Percentiles rank a stretch among this genome's conserved stretches.
Evolutionary conservation across 2,113 vertebrate genomes (phyloP).

Genomic region (Rhinoptilus africanus): DNA sequence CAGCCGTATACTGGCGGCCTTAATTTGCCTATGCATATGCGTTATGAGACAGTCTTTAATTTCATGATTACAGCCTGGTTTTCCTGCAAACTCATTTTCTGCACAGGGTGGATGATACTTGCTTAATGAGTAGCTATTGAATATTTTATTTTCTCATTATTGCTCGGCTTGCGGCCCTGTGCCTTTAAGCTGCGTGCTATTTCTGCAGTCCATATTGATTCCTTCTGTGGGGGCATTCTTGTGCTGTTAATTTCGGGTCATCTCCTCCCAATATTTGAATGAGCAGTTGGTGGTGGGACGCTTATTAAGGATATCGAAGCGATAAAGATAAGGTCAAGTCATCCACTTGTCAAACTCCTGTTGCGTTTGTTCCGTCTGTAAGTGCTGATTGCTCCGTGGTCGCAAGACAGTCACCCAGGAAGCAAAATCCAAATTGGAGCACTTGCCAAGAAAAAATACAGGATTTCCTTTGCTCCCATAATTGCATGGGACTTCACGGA

Average conservation of each 20-base stretch:
- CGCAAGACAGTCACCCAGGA: not conserved
- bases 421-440: not conserved
- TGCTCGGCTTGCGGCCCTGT: conserved; percentile 33
- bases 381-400: not conserved
- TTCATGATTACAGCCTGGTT: conserved; percentile 13
- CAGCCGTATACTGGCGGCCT: not conserved
- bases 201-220: not conserved
- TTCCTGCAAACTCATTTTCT: conserved; percentile 37
- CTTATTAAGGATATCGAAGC: not conserved
- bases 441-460: not conserved
- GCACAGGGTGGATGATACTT: conserved; percentile 7
- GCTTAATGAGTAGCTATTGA: conserved; percentile 36
- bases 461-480: accelerated
- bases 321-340: not conserved
- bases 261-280: not conserved
- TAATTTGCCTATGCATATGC: not conserved
- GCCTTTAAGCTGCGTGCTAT: not conserved
- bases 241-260: not conserved
- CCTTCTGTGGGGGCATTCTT: conserved; percentile 8
- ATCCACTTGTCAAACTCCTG: accelerated
- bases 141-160: conserved; percentile 46
- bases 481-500: not conserved
- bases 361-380: not conserved
- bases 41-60: conserved; percentile 36
- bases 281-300: not conserved